These are phyloP conservation scores for Automeris io DNA, from an alignment of 2,888 invertebrate genomes.

Conservation along the genomic window DNA sequence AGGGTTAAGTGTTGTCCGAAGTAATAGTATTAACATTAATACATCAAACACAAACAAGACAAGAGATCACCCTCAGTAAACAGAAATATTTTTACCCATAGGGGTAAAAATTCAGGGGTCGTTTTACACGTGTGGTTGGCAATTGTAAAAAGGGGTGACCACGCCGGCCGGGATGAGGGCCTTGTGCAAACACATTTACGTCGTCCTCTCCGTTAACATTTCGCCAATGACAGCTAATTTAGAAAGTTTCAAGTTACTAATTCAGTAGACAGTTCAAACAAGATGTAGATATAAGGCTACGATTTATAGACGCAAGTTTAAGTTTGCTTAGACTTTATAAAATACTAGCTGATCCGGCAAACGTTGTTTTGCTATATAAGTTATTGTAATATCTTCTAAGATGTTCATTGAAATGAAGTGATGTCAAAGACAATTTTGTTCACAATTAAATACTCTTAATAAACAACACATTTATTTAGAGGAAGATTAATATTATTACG, in stretches of 20 bases:
- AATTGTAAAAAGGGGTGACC: slow-evolving; percentile 5
- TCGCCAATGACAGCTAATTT: slow-evolving; percentile 1
- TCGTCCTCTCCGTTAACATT: slow-evolving; percentile 3
- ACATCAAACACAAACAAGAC: not conserved
- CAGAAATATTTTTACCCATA: not conserved
- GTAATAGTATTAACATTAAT: not conserved
- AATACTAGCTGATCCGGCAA: too few relatives aligned
- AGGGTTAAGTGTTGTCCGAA: not conserved
- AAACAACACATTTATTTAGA: too few relatives aligned
- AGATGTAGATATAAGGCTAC: too few relatives aligned
- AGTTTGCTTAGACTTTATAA: too few relatives aligned
- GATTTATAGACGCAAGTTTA: too few relatives aligned
- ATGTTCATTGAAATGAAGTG: too few relatives aligned
- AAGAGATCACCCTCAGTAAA: not conserved
- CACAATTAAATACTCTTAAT: too few relatives aligned
- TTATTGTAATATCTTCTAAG: too few relatives aligned
- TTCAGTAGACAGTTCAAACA: not conserved
- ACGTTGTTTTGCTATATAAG: too few relatives aligned
- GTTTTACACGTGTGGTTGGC: slow-evolving; percentile 3
- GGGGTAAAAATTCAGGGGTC: slow-evolving; percentile 3
- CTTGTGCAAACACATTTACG: slow-evolving; percentile 5
- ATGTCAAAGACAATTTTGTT: too few relatives aligned
- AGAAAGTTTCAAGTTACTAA: slow-evolving; percentile 1
- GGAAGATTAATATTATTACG: too few relatives aligned
- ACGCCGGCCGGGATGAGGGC: not conserved